Evolutionary conservation across 2,797 vertebrate species (phyloP).

Genomic region (Brotula barbata): DNA sequence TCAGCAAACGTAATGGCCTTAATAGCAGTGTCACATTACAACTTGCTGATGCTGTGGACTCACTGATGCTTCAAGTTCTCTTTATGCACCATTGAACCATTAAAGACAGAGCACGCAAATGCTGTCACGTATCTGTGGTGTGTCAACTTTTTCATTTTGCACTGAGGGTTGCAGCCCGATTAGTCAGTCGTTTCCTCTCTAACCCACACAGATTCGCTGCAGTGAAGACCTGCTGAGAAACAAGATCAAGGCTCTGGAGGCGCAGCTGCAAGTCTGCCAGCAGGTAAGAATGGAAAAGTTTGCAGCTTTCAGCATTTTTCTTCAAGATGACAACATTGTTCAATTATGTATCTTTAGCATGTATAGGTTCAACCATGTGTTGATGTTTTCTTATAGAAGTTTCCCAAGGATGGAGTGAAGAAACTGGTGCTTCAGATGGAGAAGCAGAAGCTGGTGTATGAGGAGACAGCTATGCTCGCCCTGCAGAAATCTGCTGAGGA

Average conservation of each 20-base stretch:
- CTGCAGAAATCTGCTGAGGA: conserved; percentile 88
- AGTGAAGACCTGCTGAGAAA: conserved; percentile 89
- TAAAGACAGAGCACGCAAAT: conserved; percentile 4
- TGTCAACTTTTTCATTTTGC: conserved; percentile 51
- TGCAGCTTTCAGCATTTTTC: conserved; percentile 2
- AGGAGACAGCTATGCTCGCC: conserved; percentile 85
- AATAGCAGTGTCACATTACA: background rate
- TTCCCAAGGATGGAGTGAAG: conserved; percentile 85
- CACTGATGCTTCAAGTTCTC: conserved; percentile 27
- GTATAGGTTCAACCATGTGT: conserved; percentile 2
- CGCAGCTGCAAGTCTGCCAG: conserved; percentile 87
- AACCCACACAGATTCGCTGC: conserved; percentile 86
- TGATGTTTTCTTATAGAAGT: conserved; percentile 58
- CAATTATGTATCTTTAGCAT: background rate
- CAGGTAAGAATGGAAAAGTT: conserved; percentile 82
- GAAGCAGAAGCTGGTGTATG: conserved; percentile 86
- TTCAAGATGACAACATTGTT: background rate
- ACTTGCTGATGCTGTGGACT: too few relatives aligned
- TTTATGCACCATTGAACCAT: conserved; percentile 37
- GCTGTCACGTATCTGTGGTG: conserved; percentile 36
- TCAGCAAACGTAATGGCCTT: background rate
- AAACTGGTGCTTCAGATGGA: conserved; percentile 89
- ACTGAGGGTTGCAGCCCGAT: conserved; percentile 51
- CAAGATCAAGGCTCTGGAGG: conserved; percentile 87
- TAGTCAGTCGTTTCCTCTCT: conserved; percentile 70